These are phyloP conservation scores for Drosophila robusta DNA, from an alignment of 2,888 invertebrate species.

Conservation along the genomic window DNA sequence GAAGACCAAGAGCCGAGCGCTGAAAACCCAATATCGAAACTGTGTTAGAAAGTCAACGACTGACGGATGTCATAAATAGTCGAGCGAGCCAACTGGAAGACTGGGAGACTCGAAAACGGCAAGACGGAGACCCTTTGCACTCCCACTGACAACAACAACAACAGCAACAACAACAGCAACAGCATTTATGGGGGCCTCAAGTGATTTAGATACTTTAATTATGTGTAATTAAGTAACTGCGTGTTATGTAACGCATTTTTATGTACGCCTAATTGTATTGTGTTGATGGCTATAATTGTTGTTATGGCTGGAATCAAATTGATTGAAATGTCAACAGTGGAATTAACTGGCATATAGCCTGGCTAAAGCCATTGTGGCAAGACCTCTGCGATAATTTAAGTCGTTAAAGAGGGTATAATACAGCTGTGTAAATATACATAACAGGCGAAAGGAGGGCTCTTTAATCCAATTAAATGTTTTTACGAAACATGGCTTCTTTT, in stretches of 20 bases:
- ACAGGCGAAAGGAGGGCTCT: neutral
- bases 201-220: slow-evolving; percentile 68
- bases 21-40: slow-evolving; percentile 30
- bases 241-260: slow-evolving; percentile 53
- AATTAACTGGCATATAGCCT: slow-evolving; percentile 12
- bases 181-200: slow-evolving; percentile 7
- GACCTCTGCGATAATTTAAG: neutral
- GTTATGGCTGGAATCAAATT: slow-evolving; percentile 9
- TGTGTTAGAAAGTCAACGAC: slow-evolving; percentile 60
- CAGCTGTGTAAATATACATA: neutral
- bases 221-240: slow-evolving; percentile 58
- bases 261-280: slow-evolving; percentile 40
- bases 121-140: slow-evolving; percentile 36
- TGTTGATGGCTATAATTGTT: slow-evolving; percentile 22
- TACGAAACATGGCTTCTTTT: too few species aligned
- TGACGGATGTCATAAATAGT: slow-evolving; percentile 63
- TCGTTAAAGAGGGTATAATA: neutral
- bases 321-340: slow-evolving; percentile 39
- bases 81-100: slow-evolving; percentile 17
- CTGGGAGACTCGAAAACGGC: neutral
- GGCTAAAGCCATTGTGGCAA: neutral
- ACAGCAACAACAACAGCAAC: neutral
- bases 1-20: slow-evolving; percentile 9
- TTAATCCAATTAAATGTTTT: slow-evolving; percentile 1
- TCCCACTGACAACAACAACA: slow-evolving; percentile 32